Conservation (phyloP, 2,113 vertebrate species). For the Cynocephalus volans region DNA sequence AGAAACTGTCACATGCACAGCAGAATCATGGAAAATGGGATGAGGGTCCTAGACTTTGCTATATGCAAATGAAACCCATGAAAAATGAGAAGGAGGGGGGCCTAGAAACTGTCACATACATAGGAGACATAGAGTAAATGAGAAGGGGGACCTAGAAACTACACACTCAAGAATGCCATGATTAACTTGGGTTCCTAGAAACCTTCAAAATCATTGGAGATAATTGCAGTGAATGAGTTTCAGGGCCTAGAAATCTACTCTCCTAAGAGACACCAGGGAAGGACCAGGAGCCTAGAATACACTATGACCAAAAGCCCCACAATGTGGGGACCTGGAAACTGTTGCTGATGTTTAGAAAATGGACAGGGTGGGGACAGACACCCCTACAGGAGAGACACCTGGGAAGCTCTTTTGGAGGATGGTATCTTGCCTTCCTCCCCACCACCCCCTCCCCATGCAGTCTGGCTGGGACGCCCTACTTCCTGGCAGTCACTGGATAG, state of each 20-base stretch:
- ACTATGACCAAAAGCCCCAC: neutral
- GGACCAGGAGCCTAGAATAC: neutral
- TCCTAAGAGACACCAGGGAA: neutral
- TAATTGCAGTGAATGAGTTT: neutral
- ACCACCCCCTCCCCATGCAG: neutral
- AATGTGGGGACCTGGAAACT: neutral
- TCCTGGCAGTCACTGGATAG: neutral
- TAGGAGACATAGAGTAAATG: neutral
- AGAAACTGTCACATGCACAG: neutral
- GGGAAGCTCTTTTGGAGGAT: neutral
- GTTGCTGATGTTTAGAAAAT: neutral
- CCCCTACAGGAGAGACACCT: neutral
- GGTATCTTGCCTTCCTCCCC: neutral
- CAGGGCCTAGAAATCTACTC: neutral
- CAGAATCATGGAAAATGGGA: neutral
- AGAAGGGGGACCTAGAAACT: neutral
- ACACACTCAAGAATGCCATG: neutral
- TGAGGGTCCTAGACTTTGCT: neutral
- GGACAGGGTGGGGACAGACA: neutral
- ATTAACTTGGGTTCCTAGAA: neutral
- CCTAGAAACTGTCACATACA: neutral
- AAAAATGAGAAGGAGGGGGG: neutral
- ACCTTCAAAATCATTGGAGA: neutral
- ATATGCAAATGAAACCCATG: neutral
- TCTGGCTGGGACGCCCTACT: slow-evolving; percentile 39